Evolutionary conservation across 2,113 vertebrate species (phyloP).

Genomic region (Stegastes partitus): DNA sequence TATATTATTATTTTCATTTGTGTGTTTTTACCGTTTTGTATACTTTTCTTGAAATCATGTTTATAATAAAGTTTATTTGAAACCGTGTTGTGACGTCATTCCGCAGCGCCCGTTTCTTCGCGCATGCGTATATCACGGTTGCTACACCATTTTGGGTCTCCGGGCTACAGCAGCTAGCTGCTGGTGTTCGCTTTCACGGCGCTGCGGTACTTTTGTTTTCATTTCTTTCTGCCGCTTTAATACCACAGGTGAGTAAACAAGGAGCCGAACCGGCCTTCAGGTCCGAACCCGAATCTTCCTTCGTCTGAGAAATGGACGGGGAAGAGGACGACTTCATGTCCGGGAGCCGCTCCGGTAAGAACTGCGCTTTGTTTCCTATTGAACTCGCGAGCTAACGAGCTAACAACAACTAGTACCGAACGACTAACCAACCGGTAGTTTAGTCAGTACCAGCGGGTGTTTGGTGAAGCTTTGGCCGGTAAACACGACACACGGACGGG

Average conservation of each 20-base stretch:
- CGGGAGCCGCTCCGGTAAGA: conserved; percentile 77
- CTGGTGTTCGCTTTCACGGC: not conserved
- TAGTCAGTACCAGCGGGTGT: too few relatives aligned
- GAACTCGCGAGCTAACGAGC: not conserved
- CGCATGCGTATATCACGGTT: conserved; percentile 61
- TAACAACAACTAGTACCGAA: not conserved
- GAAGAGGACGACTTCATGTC: conserved; percentile 83
- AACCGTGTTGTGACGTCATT: conserved; percentile 24
- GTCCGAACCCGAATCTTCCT: not conserved
- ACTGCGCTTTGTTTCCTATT: conserved; percentile 46
- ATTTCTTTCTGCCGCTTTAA: not conserved
- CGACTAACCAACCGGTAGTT: not conserved
- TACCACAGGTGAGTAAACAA: too few relatives aligned
- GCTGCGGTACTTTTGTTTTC: not conserved
- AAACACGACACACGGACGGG: too few relatives aligned
- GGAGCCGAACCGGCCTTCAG: rapidly evolving
- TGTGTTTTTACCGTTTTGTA: too few relatives aligned
- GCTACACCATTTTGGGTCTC: conserved; percentile 70
- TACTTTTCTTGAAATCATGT: too few relatives aligned
- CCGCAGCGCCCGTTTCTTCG: conserved; percentile 4
- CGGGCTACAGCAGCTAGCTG: conserved; percentile 1
- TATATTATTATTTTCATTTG: too few relatives aligned
- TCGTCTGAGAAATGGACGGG: conserved; percentile 76
- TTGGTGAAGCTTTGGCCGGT: too few relatives aligned
- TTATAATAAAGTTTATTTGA: too few relatives aligned